Percentiles rank a stretch among this genome's conserved stretches.
Evolutionary conservation across 2,113 vertebrate genomes (phyloP).

Genomic region (Alethe castanea): DNA sequence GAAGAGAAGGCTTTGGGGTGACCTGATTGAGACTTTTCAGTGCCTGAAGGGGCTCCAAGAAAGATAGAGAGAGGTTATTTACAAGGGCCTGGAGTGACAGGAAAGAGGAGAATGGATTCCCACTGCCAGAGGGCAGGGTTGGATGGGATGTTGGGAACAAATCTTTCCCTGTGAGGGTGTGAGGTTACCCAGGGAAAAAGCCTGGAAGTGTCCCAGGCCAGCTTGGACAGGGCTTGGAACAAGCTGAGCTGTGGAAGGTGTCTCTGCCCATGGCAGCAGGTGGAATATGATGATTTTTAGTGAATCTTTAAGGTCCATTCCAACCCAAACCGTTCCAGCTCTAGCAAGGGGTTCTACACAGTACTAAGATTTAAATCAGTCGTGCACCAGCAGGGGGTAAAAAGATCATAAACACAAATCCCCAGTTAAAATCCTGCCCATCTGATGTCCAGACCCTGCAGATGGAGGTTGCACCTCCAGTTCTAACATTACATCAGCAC

Average conservation of each 20-base stretch:
- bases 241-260: fast-evolving
- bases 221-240: background rate
- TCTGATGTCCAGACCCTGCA: background rate
- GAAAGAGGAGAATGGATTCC: background rate
- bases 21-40: background rate
- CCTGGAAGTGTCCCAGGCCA: background rate
- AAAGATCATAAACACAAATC: background rate
- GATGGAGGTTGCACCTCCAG: background rate
- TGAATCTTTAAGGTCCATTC: background rate
- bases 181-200: background rate
- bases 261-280: background rate
- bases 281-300: background rate
- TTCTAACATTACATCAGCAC: fast-evolving
- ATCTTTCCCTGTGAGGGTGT: background rate
- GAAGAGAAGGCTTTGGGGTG: background rate
- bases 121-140: background rate
- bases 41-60: background rate
- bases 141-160: background rate
- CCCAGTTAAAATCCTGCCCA: background rate
- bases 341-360: fast-evolving
- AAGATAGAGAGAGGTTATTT: background rate
- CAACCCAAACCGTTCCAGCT: background rate
- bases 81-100: background rate
- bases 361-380: too few relatives aligned
- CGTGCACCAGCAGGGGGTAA: background rate